A percentile compares a stretch with the other conserved stretches of the same genome.
Conservation (phyloP, 2,113 vertebrate species). For the Myotis davidii region DNA sequence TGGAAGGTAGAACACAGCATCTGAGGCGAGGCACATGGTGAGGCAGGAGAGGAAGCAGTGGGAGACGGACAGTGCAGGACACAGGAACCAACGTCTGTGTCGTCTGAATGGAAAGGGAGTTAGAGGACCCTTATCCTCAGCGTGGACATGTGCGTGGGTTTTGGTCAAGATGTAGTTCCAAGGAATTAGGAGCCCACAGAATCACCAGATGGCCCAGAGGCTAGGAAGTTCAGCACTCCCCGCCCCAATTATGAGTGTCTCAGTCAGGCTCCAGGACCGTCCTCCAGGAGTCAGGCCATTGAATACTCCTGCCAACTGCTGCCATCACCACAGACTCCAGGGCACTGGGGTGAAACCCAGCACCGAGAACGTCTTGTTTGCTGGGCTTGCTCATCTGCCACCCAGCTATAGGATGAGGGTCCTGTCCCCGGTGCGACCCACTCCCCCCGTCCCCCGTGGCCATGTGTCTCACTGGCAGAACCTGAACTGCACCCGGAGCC, state of each 20-base stretch:
- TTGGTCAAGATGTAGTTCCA: not conserved
- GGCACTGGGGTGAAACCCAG: not conserved
- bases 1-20: not conserved
- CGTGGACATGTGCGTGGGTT: not conserved
- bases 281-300: not conserved
- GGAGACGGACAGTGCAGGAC: not conserved
- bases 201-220: not conserved
- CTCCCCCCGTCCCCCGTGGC: not conserved
- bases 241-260: not conserved
- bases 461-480: not conserved
- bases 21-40: not conserved
- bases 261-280: not conserved
- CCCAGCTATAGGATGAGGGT: not conserved
- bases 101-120: not conserved
- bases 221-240: not conserved
- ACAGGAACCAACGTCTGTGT: not conserved
- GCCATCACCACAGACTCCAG: not conserved
- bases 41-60: not conserved
- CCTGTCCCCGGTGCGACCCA: accelerated
- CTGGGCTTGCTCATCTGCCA: not conserved
- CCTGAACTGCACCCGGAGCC: not conserved
- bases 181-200: not conserved
- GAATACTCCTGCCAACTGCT: accelerated
- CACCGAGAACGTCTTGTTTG: not conserved
- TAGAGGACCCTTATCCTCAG: not conserved